Conservation (phyloP, 2,888 invertebrate species). For the Saturnia japonica region DNA sequence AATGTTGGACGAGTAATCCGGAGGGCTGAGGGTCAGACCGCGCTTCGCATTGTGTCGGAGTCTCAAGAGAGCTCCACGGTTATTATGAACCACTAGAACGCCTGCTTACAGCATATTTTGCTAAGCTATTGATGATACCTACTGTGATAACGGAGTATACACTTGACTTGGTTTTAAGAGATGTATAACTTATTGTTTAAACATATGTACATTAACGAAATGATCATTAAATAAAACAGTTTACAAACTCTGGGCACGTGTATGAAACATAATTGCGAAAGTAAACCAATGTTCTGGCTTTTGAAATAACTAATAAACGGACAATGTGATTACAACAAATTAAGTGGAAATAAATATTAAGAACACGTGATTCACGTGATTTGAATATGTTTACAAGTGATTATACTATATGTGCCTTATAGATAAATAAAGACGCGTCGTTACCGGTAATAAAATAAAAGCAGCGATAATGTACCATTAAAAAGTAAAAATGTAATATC, state of each 20-base stretch:
- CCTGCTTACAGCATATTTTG: constrained; percentile 43
- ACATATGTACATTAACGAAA: neutral
- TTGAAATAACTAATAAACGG: neutral
- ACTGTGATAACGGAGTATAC: constrained; percentile 25
- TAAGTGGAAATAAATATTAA: too few relatives aligned
- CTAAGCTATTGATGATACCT: constrained; percentile 36
- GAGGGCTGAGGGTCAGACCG: constrained; percentile 35
- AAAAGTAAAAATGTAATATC: neutral
- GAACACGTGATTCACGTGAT: too few relatives aligned
- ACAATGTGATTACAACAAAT: neutral
- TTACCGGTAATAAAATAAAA: too few relatives aligned
- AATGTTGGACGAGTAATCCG: constrained; percentile 70
- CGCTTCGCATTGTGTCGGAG: constrained; percentile 52
- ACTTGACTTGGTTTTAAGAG: constrained; percentile 28
- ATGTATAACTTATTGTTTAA: constrained; percentile 13
- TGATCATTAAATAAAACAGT: neutral
- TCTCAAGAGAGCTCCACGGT: constrained; percentile 52
- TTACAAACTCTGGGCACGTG: too few relatives aligned
- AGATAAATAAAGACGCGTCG: too few relatives aligned
- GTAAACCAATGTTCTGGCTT: too few relatives aligned
- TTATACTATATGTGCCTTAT: too few relatives aligned
- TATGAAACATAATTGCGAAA: too few relatives aligned
- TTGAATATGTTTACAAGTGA: too few relatives aligned
- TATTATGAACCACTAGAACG: constrained; percentile 55
- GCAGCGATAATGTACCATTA: neutral